These are phyloP conservation scores for Coelogynopora nodosa DNA, from an alignment of 2,888 invertebrate species.

Conservation along the genomic window DNA sequence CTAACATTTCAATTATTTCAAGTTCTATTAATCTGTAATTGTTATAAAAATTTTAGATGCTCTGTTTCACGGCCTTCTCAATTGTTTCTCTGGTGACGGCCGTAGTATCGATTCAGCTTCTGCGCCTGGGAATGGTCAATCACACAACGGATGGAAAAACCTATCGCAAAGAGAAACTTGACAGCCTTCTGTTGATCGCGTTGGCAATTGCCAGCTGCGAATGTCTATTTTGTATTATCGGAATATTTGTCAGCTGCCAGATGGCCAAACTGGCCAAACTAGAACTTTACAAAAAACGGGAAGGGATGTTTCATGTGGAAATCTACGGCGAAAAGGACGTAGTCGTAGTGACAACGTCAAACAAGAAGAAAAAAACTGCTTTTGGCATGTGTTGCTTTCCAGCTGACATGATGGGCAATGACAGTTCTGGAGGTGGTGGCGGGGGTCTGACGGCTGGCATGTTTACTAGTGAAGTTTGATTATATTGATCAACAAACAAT, in stretches of 20 bases:
- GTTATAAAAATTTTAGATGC: slow-evolving; percentile 59
- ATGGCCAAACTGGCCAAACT: slow-evolving; percentile 60
- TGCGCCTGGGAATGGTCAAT: slow-evolving; percentile 62
- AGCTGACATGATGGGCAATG: background rate
- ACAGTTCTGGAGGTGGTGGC: background rate
- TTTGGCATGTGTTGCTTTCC: slow-evolving; percentile 13
- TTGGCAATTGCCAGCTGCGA: slow-evolving; percentile 58
- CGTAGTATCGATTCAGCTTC: slow-evolving; percentile 61
- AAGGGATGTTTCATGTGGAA: slow-evolving; percentile 61
- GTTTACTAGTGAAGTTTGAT: slow-evolving; percentile 14
- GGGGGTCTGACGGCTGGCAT: background rate
- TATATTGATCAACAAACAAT: too few relatives aligned
- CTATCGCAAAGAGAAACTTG: slow-evolving; percentile 60
- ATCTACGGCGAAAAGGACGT: slow-evolving; percentile 62
- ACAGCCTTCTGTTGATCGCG: slow-evolving; percentile 58
- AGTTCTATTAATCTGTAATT: too few relatives aligned
- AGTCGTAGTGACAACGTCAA: slow-evolving; percentile 54
- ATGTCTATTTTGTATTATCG: slow-evolving; percentile 58
- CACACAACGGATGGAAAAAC: slow-evolving; percentile 62
- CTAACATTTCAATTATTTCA: too few relatives aligned
- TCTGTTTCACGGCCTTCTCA: slow-evolving; percentile 62
- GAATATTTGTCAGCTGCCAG: slow-evolving; percentile 58
- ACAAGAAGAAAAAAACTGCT: slow-evolving; percentile 23
- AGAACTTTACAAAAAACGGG: slow-evolving; percentile 58
- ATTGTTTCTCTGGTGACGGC: slow-evolving; percentile 61